Conservation (phyloP, 2,797 vertebrate species). For the Molothrus ater region DNA sequence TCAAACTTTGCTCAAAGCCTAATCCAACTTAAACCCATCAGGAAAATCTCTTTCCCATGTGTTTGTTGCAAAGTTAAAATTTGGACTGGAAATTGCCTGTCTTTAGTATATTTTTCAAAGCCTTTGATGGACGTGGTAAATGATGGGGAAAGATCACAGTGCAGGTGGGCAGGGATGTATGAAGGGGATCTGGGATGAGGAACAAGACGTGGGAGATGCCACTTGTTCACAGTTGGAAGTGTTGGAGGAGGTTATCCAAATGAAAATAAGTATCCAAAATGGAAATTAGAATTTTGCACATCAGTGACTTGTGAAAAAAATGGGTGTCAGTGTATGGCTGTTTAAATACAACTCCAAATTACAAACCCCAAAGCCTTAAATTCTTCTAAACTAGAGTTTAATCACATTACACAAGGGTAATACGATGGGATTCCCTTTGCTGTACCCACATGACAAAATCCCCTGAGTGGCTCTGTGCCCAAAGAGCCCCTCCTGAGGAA, state of each 20-base stretch:
- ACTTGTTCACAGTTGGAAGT: neutral
- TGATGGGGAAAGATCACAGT: neutral
- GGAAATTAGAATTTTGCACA: neutral
- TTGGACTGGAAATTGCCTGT: neutral
- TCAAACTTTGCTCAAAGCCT: neutral
- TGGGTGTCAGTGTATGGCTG: neutral
- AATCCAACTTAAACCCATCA: neutral
- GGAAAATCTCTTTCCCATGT: neutral
- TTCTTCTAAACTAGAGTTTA: neutral
- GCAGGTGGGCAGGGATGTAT: neutral
- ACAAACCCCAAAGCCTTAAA: neutral
- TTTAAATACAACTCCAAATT: neutral
- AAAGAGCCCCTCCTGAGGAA: neutral
- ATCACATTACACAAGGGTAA: neutral
- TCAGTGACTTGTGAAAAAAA: neutral
- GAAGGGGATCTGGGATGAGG: neutral
- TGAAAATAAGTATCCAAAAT: neutral
- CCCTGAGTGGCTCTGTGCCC: neutral
- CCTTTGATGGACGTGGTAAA: neutral
- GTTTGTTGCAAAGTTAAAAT: neutral
- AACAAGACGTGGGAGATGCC: neutral
- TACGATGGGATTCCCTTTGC: neutral
- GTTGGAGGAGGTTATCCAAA: neutral
- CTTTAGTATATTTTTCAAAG: neutral
- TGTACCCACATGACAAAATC: neutral